Base-by-base conservation (phyloP, 2,888 invertebrate species). In the Drosophila mimica region DNA sequence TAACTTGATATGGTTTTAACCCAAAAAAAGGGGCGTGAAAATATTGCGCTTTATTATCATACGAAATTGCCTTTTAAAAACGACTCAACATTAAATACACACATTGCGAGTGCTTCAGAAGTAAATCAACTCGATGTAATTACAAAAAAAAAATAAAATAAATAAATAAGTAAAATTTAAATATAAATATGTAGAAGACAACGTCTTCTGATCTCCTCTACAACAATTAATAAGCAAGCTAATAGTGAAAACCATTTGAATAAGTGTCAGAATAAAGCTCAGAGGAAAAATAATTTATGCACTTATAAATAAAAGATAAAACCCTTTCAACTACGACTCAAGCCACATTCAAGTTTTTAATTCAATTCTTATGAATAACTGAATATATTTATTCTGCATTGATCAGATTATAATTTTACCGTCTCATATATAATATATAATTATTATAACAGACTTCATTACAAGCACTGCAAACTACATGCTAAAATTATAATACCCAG, bases 401-500 rank as follows among this genome's bases (percentile, higher is more conserved):
- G 20, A 34, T 34, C 20, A 20, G 5, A 36, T 52, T 13, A 31
- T 8, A 52, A 11, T 36, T 34, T 6, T 17, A 1, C 17, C 17
- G 25, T 9, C 2, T 54, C 3, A 0, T 13, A n/a, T 7, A 15
- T 56, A 8, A n/a, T 20, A 20, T 13, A n/a, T 20, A 20, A 56
- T 11, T 2, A 15, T 25, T 31, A 31, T 20, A 9, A 4, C n/a
- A 20, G 54, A n/a, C 20, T 11, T 28, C 20, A 48, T 58, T 38
- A 43, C 52, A 31, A 28, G n/a, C n/a, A 34, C 31, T 52, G 31
- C 68, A 28, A 66, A 67, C 31, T 57, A 52, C 49, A 49, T 60
- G 54, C 28, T 30, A 31, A 66, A 70, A 48, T 75, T 53, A 61
- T 57, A 59, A 59, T 67, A 63, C 79, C 59, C 80, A 33, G n/a